Base-by-base conservation (phyloP, 1,140 invertebrate genomes). In the Acromyrmex heyeri region DNA sequence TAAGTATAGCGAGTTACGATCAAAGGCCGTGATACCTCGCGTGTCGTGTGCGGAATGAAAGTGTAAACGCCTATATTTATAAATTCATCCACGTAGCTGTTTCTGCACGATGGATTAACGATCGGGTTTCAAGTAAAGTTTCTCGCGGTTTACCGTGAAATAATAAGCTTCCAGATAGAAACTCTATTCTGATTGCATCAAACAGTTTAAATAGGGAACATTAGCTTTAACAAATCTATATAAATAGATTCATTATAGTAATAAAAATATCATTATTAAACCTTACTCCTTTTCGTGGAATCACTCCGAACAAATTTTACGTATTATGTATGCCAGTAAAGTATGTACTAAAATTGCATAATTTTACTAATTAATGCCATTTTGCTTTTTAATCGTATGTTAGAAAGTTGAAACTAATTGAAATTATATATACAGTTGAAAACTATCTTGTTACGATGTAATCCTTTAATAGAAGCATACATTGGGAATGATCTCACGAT, bases 1-100 rank as follows among this genome's bases (percentile, higher is more conserved):
- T 90, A 90, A 90, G 85, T 82, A 85, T 89, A 83, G 88, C 88
- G 34, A 90, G 73, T 75, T 89, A 89, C 88, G 88, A 90, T 90
- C 88, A 67, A 64, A 61, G 48, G 48, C 77, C 65, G 65, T 73
- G 88, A 90, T 89, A 90, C 30, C 79, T 88, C 77, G 79, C 87
- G 76, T 67, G 72, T 55, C 75, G 82, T 83, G 79, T 83, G 27
- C 79, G 79, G 55, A 83, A 83, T 83, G 79, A 83, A 83, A 83
- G 79, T 83, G 79, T 83, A 83, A 83, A 83, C 79, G 79, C 69
- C 69, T 83, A 83, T 83, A 78, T 77, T 85, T 78, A 78, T 85
- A 85, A 85, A 85, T 85, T 85, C 61, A 78, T 85, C 82, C 82
- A 85, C 72, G 59, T 76, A 75, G 82, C 50, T 85, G 73, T 34